Conservation (phyloP, 2,888 invertebrate species). For the Strigamia maritima region DNA sequence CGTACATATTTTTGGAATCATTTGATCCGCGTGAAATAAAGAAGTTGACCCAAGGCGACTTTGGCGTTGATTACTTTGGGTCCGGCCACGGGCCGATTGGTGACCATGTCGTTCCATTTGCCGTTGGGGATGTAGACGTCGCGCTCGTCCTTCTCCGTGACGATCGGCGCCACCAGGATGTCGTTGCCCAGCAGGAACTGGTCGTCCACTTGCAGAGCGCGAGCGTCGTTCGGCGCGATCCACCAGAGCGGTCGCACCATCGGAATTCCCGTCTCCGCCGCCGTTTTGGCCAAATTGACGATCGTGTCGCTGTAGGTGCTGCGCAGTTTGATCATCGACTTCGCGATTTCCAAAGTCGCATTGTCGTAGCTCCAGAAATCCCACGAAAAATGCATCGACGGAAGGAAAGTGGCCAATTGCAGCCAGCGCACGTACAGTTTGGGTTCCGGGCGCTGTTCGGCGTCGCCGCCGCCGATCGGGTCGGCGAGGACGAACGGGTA, state of each 20-base stretch:
- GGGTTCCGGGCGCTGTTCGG: slow-evolving; percentile 48
- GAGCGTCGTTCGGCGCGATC: slow-evolving; percentile 66
- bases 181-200: slow-evolving; percentile 75
- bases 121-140: slow-evolving; percentile 75
- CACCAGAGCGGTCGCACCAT: slow-evolving; percentile 83
- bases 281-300: slow-evolving; percentile 60
- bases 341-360: slow-evolving; percentile 60
- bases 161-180: slow-evolving; percentile 73
- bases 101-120: slow-evolving; percentile 59
- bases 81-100: neutral
- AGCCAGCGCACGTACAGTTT: slow-evolving; percentile 72
- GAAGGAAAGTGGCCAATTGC: slow-evolving; percentile 72
- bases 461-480: slow-evolving; percentile 59
- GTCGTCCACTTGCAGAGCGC: slow-evolving; percentile 57
- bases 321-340: slow-evolving; percentile 65
- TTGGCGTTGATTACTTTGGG: too few species aligned
- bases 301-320: slow-evolving; percentile 58
- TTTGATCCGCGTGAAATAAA: too few species aligned
- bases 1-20: too few species aligned
- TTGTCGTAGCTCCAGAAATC: slow-evolving; percentile 73
- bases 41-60: too few species aligned
- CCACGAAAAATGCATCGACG: slow-evolving; percentile 73
- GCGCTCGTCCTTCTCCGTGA: slow-evolving; percentile 57
- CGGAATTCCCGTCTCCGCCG: slow-evolving; percentile 63
- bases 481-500: slow-evolving; percentile 74